Base-by-base conservation (phyloP, 2,797 vertebrate species). In the Tokudaia tokunoshimensis region DNA sequence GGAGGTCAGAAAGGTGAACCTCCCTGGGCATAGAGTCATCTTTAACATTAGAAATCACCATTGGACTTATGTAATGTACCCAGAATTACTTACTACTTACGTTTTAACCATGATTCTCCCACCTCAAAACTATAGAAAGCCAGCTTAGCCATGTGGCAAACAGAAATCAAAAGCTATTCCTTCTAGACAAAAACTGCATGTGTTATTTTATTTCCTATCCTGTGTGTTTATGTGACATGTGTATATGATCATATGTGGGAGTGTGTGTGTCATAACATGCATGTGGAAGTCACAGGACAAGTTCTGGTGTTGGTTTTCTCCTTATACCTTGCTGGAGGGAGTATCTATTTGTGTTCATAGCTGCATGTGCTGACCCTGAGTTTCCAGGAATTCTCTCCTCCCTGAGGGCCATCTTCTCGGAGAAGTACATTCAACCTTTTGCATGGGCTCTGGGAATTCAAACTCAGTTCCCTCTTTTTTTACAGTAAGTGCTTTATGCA, bases 1-100 rank as follows among this genome's bases (percentile, higher is more conserved):
- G 37, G 12, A 92, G 59, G 72, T 96, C 91, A 97, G 78, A 97
- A 91, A 97, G 47, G 55, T 76, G 50, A 98, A 93, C 78, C 1
- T 92, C 17, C 29, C 96, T 88, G 86, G 75, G 19, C 8, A 63
- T 12, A 74, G 4, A 17, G 88, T 63, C n/a, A 93, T 24, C 85
- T 92, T 80, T 82, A 92, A 84, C 52, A 50, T 92, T 91, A 90
- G 47, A 65, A 59, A 29, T 72, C 52, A 65, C 97, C 92, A 57
- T 37, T 50, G 37, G 81, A 85, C 5, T 96, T 91, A 37, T 7
- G 61, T 94, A 91, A 84, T 70, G 81, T 2, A 86, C 20, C 34
- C 80, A 87, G 85, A 61, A n/a, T 47, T 83, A 59, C 83, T 86
- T 22, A 31, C 47, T 24, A 52, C 6, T 52, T 86, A 20, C 50